Percentiles rank a stretch among this genome's conserved stretches.
Conservation (phyloP, 1,140 invertebrate species). For the Colletes gigas region DNA sequence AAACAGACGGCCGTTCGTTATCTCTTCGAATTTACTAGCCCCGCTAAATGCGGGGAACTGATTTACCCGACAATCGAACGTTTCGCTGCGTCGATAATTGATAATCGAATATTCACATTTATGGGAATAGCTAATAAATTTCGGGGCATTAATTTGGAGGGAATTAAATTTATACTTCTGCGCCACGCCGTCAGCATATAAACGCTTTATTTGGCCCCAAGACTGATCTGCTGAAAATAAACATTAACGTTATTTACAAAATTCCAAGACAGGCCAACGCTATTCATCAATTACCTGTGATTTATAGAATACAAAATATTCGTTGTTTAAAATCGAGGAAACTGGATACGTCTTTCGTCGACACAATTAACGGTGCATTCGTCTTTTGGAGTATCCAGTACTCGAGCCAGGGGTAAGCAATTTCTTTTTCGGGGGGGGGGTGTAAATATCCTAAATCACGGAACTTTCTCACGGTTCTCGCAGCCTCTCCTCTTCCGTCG, state of each 20-base stretch:
- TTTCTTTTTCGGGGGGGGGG: background rate
- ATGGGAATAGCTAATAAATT: conserved; percentile 26
- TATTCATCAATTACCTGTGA: no score
- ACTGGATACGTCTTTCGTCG: no score
- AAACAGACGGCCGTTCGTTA: conserved; percentile 25
- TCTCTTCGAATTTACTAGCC: background rate
- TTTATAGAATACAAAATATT: no score
- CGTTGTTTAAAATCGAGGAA: no score
- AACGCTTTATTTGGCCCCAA: background rate
- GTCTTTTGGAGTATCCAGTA: no score
- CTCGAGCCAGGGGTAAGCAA: background rate
- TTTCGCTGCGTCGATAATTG: background rate
- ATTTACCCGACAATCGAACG: background rate
- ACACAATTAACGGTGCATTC: background rate
- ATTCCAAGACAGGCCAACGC: no score
- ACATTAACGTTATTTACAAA: no score
- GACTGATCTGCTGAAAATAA: background rate
- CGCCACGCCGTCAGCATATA: background rate
- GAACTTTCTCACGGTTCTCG: conserved; percentile 4
- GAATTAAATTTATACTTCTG: background rate
- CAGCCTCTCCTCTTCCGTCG: background rate
- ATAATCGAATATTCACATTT: conserved; percentile 23
- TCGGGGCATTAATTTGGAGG: background rate
- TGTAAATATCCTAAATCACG: conserved; percentile 25
- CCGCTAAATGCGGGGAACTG: background rate